These are phyloP conservation scores for Diachasma alloeum DNA, from an alignment of 1,140 invertebrate species.

Conservation along the genomic window DNA sequence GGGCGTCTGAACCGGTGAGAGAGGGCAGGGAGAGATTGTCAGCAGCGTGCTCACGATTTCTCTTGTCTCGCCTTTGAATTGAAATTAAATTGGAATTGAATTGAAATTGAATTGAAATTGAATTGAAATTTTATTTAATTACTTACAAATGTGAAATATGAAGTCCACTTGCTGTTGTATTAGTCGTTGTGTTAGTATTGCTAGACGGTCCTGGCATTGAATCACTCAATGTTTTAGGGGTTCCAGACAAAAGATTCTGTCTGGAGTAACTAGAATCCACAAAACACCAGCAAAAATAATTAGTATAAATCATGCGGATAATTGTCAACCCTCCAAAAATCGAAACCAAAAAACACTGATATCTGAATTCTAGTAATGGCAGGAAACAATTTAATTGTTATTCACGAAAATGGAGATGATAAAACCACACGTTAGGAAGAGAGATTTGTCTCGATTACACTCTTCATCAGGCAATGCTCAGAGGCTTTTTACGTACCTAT, in stretches of 20 bases:
- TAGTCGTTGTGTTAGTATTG: slow-evolving; percentile 40
- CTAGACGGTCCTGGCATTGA: slow-evolving; percentile 31
- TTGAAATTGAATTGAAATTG: no score
- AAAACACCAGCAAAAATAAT: slow-evolving; percentile 6
- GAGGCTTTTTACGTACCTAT: background rate
- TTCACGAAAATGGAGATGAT: background rate
- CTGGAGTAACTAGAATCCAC: slow-evolving; percentile 77
- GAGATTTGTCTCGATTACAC: background rate
- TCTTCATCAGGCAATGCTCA: no score
- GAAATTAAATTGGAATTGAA: background rate
- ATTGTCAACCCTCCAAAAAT: background rate
- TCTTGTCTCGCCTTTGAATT: slow-evolving; percentile 50
- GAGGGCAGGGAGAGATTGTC: slow-evolving; percentile 47
- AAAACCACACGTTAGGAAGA: background rate
- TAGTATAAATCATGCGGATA: slow-evolving; percentile 2
- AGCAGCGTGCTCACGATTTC: slow-evolving; percentile 49
- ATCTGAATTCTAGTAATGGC: background rate
- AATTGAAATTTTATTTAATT: slow-evolving; percentile 11
- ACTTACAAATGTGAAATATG: slow-evolving; percentile 46
- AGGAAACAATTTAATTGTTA: no score
- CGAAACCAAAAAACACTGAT: background rate
- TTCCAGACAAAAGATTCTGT: slow-evolving; percentile 83
- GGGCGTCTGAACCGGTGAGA: slow-evolving; percentile 39
- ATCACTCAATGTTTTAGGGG: slow-evolving; percentile 71
- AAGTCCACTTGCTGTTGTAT: slow-evolving; percentile 35